These are phyloP conservation scores for Diaphora mendica DNA, from an alignment of 2,888 invertebrate genomes.

Conservation along the genomic window DNA sequence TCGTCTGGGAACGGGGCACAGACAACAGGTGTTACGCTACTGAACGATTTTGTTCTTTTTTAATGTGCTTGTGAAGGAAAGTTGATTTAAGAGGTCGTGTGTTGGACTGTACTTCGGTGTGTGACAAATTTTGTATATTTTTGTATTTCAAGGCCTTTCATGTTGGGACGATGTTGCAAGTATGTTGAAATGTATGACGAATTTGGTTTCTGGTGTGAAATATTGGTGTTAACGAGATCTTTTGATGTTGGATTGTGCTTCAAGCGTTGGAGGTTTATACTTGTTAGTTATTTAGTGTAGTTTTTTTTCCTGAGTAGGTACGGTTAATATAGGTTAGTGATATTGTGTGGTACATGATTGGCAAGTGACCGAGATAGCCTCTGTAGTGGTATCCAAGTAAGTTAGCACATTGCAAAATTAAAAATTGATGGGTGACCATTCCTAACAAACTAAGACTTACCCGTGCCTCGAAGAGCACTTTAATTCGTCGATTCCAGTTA, in stretches of 20 bases:
- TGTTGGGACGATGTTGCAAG: conserved; percentile 24
- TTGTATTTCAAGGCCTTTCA: conserved; percentile 29
- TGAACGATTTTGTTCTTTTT: conserved; percentile 59
- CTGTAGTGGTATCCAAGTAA: neutral
- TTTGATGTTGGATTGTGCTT: conserved; percentile 4
- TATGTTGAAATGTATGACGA: conserved; percentile 1
- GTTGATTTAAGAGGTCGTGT: conserved; percentile 58
- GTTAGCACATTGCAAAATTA: neutral
- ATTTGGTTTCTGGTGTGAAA: conserved; percentile 41
- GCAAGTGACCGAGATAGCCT: neutral
- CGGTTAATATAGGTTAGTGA: neutral
- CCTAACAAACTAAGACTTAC: neutral
- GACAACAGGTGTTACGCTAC: conserved; percentile 81
- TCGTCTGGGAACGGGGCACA: conserved; percentile 73
- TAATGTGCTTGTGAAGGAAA: conserved; percentile 48
- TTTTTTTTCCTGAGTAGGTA: neutral
- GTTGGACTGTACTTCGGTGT: conserved; percentile 51
- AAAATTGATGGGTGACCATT: neutral
- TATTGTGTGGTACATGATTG: neutral
- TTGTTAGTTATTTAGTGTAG: neutral
- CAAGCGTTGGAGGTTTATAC: neutral
- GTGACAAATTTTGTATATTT: conserved; percentile 55
- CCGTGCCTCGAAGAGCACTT: too few species aligned
- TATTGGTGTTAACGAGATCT: conserved; percentile 24
- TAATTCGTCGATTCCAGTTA: too few species aligned